These are phyloP conservation scores for Diadema setosum DNA, from an alignment of 35 echinoderm and acorn worm species.

Conservation along the genomic window DNA sequence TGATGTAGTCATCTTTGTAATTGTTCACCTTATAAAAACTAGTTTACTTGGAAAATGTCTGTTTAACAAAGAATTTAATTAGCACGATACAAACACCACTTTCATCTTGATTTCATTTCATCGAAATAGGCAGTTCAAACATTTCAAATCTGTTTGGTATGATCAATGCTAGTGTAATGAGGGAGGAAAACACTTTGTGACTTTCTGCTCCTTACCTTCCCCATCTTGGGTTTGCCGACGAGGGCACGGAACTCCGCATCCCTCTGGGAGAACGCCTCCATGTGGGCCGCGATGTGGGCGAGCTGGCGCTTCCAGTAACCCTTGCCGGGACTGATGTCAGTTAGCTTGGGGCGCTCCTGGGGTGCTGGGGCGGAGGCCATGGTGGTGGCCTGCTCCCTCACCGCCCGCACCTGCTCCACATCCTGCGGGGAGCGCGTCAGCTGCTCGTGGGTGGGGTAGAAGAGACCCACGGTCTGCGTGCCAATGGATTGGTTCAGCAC, in stretches of 20 bases:
- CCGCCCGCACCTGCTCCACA: constrained; percentile 60
- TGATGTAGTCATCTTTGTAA: too few species aligned
- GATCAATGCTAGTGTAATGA: too few species aligned
- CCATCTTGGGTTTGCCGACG: constrained; percentile 95
- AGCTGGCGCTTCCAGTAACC: constrained; percentile 98
- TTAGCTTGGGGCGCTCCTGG: constrained; percentile 49
- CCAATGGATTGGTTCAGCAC: constrained; percentile 85
- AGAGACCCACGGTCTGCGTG: constrained; percentile 93
- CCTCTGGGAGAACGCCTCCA: constrained; percentile 81
- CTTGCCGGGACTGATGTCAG: constrained; percentile 85
- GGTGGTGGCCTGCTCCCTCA: constrained; percentile 37
- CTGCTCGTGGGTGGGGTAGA: constrained; percentile 98
- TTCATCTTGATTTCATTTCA: too few species aligned
- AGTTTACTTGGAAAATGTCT: too few species aligned
- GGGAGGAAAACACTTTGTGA: background rate
- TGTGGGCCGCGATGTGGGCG: constrained; percentile 69
- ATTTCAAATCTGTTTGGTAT: too few species aligned
- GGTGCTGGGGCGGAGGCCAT: background rate
- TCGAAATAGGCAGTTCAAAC: too few species aligned
- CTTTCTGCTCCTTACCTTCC: constrained; percentile 56
- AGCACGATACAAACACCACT: too few species aligned
- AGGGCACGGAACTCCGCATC: constrained; percentile 91
- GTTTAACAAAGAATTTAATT: too few species aligned
- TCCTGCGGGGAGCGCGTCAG: constrained; percentile 42
- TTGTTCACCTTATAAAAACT: too few species aligned